Conservation (phyloP, 2,797 vertebrate genomes). For the Eremophila alpestris region DNA sequence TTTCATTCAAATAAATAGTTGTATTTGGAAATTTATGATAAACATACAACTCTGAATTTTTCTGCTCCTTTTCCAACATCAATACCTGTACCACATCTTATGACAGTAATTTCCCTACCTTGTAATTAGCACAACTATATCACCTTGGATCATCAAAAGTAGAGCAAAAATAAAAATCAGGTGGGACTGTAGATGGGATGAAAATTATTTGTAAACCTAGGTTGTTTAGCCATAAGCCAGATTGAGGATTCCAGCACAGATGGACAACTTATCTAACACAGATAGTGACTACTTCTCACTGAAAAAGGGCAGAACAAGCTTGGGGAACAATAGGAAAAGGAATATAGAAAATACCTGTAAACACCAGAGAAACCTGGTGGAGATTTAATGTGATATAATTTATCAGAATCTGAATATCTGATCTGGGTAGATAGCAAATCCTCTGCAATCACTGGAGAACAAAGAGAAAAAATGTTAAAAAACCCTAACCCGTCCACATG, state of each 20-base stretch:
- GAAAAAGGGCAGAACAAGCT: neutral
- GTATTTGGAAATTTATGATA: neutral
- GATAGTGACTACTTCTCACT: neutral
- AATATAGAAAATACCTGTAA: neutral
- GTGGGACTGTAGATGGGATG: rapidly evolving
- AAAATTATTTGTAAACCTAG: neutral
- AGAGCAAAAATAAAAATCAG: neutral
- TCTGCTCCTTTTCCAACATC: neutral
- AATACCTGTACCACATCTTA: neutral
- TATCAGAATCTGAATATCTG: neutral
- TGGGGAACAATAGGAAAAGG: neutral
- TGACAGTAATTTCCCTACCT: neutral
- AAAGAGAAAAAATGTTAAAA: neutral
- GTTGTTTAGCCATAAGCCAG: neutral
- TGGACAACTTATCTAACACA: neutral
- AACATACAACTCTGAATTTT: neutral
- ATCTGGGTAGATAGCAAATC: neutral
- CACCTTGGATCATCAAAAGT: neutral
- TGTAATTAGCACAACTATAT: neutral
- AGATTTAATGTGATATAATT: neutral
- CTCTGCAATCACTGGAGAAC: neutral
- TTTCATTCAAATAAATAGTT: neutral
- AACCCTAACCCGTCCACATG: neutral
- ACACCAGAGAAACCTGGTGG: neutral
- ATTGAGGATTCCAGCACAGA: neutral